These are phyloP conservation scores for Calycopis cecrops DNA, from an alignment of 1,140 invertebrate species.

Conservation along the genomic window DNA sequence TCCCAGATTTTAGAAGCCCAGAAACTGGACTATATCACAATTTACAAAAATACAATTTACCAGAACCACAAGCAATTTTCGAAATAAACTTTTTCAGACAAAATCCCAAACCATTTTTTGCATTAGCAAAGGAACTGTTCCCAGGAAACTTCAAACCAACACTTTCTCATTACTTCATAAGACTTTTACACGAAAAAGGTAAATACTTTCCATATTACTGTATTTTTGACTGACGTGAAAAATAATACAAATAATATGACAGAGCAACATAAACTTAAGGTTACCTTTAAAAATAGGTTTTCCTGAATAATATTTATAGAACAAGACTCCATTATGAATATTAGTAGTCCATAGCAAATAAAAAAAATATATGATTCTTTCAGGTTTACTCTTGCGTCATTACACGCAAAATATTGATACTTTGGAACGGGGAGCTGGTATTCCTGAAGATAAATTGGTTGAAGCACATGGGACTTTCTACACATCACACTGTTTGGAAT, in stretches of 20 bases:
- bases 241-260: no score
- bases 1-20: conserved; percentile 95
- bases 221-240: no score
- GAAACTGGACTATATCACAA: conserved; percentile 95
- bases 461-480: conserved; percentile 97
- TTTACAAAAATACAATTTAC: conserved; percentile 92
- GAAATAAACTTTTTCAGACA: conserved; percentile 89
- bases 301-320: no score
- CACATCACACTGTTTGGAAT: conserved; percentile 90
- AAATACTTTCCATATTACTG: conserved; percentile 11
- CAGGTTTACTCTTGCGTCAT: conserved; percentile 83
- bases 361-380: conserved; percentile 13
- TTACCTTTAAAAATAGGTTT: no score
- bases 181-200: conserved; percentile 86
- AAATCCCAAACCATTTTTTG: conserved; percentile 92
- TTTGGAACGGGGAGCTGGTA: conserved; percentile 90
- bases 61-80: conserved; percentile 96
- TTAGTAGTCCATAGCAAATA: no score
- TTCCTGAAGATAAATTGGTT: conserved; percentile 89
- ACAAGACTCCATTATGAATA: no score
- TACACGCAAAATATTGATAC: conserved; percentile 97
- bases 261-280: no score
- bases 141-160: conserved; percentile 90
- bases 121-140: conserved; percentile 89
- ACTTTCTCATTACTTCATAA: conserved; percentile 89